Evolutionary conservation across 2,888 invertebrate species (phyloP).

Genomic region (Phoenoteleia sp.): DNA sequence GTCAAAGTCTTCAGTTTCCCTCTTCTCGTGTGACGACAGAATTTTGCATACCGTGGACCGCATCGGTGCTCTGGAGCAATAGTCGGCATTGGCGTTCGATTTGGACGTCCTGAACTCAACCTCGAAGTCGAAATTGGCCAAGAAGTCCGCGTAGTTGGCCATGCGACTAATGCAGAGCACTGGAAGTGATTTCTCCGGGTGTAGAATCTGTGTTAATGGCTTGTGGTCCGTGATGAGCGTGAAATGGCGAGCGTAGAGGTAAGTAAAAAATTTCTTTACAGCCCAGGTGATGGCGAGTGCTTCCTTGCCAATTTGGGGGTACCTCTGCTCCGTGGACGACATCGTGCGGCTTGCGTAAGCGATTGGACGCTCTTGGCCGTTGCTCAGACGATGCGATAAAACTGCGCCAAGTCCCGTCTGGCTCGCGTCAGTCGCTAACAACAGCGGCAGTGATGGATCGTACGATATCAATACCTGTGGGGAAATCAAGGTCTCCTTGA

Average conservation of each 20-base stretch:
- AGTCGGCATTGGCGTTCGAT: no score
- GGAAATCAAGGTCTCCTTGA: conserved; percentile 15
- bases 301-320: conserved; percentile 42
- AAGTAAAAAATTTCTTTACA: conserved; percentile 7
- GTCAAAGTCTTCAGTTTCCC: no score
- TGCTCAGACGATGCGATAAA: neutral
- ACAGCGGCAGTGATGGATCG: conserved; percentile 12
- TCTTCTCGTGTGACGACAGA: no score
- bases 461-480: conserved; percentile 36
- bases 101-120: no score
- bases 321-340: conserved; percentile 10
- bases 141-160: no score
- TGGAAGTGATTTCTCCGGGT: neutral
- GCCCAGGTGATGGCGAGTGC: neutral
- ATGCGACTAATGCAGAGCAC: no score
- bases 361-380: conserved; percentile 30
- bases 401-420: neutral
- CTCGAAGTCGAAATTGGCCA: no score
- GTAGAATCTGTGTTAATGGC: neutral
- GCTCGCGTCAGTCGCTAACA: neutral
- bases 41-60: no score
- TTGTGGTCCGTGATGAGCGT: neutral
- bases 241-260: neutral
- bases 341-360: conserved; percentile 31
- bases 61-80: no score